Evolutionary conservation across 2,113 vertebrate genomes (phyloP).

Genomic region (mouse (Mus musculus)): DNA sequence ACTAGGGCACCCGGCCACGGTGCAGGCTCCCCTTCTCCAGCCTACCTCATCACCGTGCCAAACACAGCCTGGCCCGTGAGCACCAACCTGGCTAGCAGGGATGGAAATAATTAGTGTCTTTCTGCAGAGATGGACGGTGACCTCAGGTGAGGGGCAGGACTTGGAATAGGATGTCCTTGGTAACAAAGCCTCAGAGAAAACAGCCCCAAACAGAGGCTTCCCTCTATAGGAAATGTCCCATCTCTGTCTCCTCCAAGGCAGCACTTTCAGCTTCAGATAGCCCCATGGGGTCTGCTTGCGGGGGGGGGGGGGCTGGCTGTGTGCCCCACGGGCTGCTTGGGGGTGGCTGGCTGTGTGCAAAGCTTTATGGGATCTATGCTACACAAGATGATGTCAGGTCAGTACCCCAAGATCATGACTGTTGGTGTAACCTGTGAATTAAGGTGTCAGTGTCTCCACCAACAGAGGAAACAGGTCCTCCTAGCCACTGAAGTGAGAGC

Average conservation of each 20-base stretch:
- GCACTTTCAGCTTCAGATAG: not conserved
- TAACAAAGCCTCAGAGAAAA: slow-evolving; percentile 26
- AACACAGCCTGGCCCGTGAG: not conserved
- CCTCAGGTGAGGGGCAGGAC: slow-evolving; percentile 58
- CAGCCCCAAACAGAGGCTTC: not conserved
- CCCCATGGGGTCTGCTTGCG: too few relatives aligned
- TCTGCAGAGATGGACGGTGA: not conserved
- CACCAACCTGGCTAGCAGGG: not conserved
- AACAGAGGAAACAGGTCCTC: not conserved
- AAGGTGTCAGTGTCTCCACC: not conserved
- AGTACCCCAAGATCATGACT: not conserved
- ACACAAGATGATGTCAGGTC: not conserved
- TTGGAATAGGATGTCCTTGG: slow-evolving; percentile 49
- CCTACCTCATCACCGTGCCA: not conserved
- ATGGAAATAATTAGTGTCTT: slow-evolving; percentile 29
- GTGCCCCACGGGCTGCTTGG: too few relatives aligned
- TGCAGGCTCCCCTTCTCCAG: not conserved
- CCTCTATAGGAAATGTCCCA: not conserved
- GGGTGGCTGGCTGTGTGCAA: too few relatives aligned
- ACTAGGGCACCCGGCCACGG: rapidly evolving
- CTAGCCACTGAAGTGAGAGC: not conserved
- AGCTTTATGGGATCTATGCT: not conserved
- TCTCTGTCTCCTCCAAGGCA: not conserved
- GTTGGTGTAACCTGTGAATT: not conserved
- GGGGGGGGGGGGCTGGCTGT: not conserved